Base-by-base conservation (phyloP, 2,888 invertebrate genomes). In the Polydrusus pterygomalis region DNA sequence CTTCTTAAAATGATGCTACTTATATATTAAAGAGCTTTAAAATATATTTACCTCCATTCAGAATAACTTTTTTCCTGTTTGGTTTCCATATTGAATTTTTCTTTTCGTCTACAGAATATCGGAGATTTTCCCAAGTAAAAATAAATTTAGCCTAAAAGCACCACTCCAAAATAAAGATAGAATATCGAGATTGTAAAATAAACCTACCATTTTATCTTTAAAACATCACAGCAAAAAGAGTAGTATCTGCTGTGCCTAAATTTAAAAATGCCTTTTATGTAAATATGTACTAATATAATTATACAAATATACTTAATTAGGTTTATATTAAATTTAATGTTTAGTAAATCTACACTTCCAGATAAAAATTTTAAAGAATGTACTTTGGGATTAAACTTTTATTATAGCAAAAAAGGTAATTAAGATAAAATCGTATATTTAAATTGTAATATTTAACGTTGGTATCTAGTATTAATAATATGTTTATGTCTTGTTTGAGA, bases 11-110 rank as follows among this genome's bases (percentile, higher is more conserved):
- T 15, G 15, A 17, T 15, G 13, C 34, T 18, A 69, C 54, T 0
- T 62, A 70, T 9, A 9, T 13, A 43, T 43, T 13, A n/a, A 3
- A 43, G 43, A 43, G n/a, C 8, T 43, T 13, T 43, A 13, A 40
- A 13, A 43, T 72, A 49, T 58, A 68, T 65, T 58, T 81, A 83
- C 83, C 82, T 69, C 79, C 77, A 58, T 82, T 63, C 63, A 84
- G 72, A 63, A 84, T 79, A 3, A 74, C 75, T 75, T 80, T 82
- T 56, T 80, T 74, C 11, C 20, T 75, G 20, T 47, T 73, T 10
- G 77, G 74, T 67, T 71, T 78, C 77, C 79, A 81, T 68, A 81
- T 77, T 9, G 56, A 72, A 1, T 47, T 15, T 11, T 40, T 38
- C 64, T 56, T 77, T 71, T 81, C 79, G 1, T 47, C 43, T 9